Base-by-base conservation (phyloP, 2,888 invertebrate genomes). In the Incurvaria masculella region DNA sequence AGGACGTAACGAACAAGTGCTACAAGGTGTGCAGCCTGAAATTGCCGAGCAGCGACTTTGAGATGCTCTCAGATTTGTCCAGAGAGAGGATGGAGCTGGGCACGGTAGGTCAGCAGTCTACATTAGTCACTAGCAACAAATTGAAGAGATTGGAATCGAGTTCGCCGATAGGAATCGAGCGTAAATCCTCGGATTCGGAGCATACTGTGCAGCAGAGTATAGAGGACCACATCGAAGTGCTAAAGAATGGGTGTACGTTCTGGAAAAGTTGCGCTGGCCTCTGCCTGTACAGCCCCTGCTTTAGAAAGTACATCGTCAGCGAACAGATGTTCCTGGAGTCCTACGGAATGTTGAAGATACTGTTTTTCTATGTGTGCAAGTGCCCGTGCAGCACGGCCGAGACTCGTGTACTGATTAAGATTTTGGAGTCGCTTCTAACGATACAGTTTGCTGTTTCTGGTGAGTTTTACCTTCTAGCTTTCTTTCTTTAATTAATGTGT, bases 241-340 rank as follows among this genome's bases (percentile, higher is more conserved):
- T 81, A 51, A 73, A 74, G 57, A 71, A 67, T 41, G 64, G 72
- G 10, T 67, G 67, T 52, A 73, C 75, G 39, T 80, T 80, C 52
- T 81, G 81, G 81, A 69, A 69, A 59, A 72, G 72, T 2, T 79
- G 78, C 55, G 78, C 78, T 4, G 65, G 65, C 6, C 57, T 85
- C 42, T 80, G 81, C 27, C 58, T 83, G 44, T 81, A 76, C 62
- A 82, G 83, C 52, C 82, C 83, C 1, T 62, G 68, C 65, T 81
- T 84, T 55, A 67, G 83, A 1, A 58, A 61, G 55, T 66, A 70
- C 57, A 60, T 81, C 47, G 69, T 68, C 16, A 60, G 63, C 19
- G 72, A 76, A 60, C 45, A 58, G 1, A 66, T 73, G 57, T 62
- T 74, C 49, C 49, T 63, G 48, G 66, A 70, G 56, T 70, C 71